Evolutionary conservation across 2,888 invertebrate genomes (phyloP).

Genomic region (Yponomeuta sedellus): DNA sequence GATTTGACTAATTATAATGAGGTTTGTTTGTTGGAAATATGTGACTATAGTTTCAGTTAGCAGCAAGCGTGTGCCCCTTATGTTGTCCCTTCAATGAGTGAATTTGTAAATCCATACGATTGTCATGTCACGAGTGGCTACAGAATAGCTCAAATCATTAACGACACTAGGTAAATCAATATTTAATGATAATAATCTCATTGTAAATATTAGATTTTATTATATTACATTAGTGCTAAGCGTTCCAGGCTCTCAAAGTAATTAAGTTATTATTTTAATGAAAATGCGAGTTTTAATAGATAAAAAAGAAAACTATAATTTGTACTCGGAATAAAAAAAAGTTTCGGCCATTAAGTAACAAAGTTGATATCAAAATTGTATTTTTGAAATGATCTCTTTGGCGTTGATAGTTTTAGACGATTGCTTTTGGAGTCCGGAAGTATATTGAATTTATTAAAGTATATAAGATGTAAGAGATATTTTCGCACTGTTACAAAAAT

Average conservation of each 20-base stretch:
- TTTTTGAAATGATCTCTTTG: slow-evolving; percentile 75
- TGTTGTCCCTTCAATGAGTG: not conserved
- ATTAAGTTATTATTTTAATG: slow-evolving; percentile 65
- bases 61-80: not conserved
- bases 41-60: not conserved
- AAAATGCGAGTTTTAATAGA: slow-evolving; percentile 48
- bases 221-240: slow-evolving; percentile 54
- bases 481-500: slow-evolving; percentile 68
- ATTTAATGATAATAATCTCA: slow-evolving; percentile 62
- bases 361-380: slow-evolving; percentile 72
- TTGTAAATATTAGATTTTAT: slow-evolving; percentile 68
- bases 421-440: slow-evolving; percentile 75
- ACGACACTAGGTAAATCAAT: slow-evolving; percentile 71
- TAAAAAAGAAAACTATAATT: slow-evolving; percentile 46
- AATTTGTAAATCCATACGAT: not conserved
- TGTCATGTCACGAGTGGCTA: slow-evolving; percentile 31
- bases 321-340: slow-evolving; percentile 47
- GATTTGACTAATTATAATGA: not conserved
- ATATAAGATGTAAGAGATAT: slow-evolving; percentile 67
- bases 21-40: not conserved
- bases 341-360: slow-evolving; percentile 68
- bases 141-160: slow-evolving; percentile 67
- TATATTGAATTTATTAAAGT: slow-evolving; percentile 71
- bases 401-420: slow-evolving; percentile 62
- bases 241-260: slow-evolving; percentile 76